Evolutionary conservation across 2,113 vertebrate species (phyloP), one percentile per base, ranked within the genome.

Genomic region (Ageneiosus marmoratus): DNA sequence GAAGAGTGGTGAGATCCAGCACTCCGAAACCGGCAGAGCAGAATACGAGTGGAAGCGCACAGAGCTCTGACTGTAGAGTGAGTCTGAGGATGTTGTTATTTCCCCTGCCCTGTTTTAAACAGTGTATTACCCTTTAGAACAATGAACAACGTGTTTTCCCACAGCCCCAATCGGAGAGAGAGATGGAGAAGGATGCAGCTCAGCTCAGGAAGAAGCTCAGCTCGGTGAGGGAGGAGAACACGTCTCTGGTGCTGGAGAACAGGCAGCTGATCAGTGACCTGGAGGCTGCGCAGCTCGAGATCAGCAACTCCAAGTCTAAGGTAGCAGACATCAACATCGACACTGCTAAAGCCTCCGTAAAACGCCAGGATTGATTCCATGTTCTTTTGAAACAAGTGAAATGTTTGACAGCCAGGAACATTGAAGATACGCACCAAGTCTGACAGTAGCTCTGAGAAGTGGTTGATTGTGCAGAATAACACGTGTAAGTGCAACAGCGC

Each of bases 221-320:
- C 89, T 86, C 87, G 77, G 88, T 98, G 87, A 89, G 90, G 1
- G 93, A 97, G 82, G 94, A 97, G 89, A 98, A 98, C 83, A 89
- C 93, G 13, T 93, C 89, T 88, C 90, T 99, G 89, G 73, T 89
- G 72, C 86, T 93, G 75, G 94, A 95, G 88, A 97, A 97, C 87
- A 89, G 91, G 77, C 91, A 90, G 86, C 93, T 97, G 77, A 93
- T 94, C 87, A 90, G 81, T 60, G 93, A 94, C 86, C 84, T 95
- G n/a, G 95, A 97, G 89, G 91, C 89, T 24, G 18, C 94, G 73
- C 95, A 94, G 79, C 91, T 93, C 79, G 95, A 97, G 63, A 77
- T 95, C 72, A 84, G 92, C 77, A 91, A 93, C 73, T 93, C 93
- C 84, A 94, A 88, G 88, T 88, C 91, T 79, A 95, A 94, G 92